Conservation (phyloP, 2,888 invertebrate species). For the Lithosia quadra region DNA sequence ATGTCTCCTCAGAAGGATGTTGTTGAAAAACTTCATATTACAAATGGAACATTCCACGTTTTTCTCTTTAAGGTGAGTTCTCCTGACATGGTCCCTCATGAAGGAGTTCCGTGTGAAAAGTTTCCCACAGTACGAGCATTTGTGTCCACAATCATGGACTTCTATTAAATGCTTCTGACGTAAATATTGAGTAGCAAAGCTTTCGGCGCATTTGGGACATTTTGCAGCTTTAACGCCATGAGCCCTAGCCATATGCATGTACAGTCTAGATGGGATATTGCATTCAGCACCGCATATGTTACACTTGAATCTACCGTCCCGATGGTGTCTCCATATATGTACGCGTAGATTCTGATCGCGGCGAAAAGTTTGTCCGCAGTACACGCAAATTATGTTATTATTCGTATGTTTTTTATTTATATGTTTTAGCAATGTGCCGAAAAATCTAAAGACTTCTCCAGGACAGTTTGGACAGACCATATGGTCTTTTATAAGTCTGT, state of each 20-base stretch:
- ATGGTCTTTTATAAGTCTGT: constrained; percentile 74
- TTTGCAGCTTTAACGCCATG: constrained; percentile 81
- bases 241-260: constrained; percentile 81
- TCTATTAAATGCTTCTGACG: constrained; percentile 85
- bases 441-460: constrained; percentile 74
- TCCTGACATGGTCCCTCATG: constrained; percentile 76
- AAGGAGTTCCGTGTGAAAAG: constrained; percentile 77
- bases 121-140: constrained; percentile 78
- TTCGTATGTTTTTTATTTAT: constrained; percentile 80
- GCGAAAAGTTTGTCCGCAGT: constrained; percentile 79
- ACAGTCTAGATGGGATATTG: constrained; percentile 78
- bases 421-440: constrained; percentile 79
- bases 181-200: constrained; percentile 84
- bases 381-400: constrained; percentile 81
- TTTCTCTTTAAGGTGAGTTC: constrained; percentile 81
- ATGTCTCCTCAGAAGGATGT: constrained; percentile 74
- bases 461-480: constrained; percentile 80
- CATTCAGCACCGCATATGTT: constrained; percentile 77
- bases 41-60: constrained; percentile 81
- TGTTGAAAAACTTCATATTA: constrained; percentile 80
- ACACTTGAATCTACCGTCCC: constrained; percentile 79
- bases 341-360: constrained; percentile 80
- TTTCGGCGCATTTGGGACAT: constrained; percentile 77
- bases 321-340: constrained; percentile 80
- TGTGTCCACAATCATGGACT: constrained; percentile 80